These are phyloP conservation scores for Pollimyrus isidori DNA, from an alignment of 2,113 vertebrate genomes.

Conservation along the genomic window DNA sequence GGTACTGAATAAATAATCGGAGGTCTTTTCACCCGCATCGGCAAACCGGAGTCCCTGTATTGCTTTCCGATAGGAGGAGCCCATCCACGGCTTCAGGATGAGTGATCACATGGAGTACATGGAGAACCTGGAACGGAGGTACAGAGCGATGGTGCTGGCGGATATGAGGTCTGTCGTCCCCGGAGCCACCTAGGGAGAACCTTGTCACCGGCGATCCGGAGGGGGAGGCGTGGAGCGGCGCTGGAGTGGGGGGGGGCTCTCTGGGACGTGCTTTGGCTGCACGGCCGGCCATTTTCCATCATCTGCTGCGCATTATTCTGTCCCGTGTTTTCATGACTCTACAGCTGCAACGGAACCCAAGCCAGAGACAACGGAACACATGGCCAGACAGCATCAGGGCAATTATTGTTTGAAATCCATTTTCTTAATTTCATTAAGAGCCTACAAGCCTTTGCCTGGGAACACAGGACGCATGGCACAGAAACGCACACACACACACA, in stretches of 20 bases:
- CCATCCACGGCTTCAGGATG: conserved; percentile 76
- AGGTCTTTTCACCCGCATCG: too few relatives aligned
- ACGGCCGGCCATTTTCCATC: not conserved
- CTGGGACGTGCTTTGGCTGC: not conserved
- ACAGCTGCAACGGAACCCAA: not conserved
- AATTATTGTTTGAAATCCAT: not conserved
- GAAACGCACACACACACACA: not conserved
- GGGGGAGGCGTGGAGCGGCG: too few relatives aligned
- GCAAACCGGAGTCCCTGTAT: not conserved
- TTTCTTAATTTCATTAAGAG: not conserved
- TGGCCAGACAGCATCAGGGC: not conserved
- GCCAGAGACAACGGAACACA: too few relatives aligned
- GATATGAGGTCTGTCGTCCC: conserved; percentile 70
- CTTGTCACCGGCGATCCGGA: not conserved
- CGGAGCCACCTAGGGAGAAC: conserved; percentile 41
- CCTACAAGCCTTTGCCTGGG: not conserved
- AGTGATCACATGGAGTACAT: conserved; percentile 79
- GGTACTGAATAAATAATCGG: not conserved
- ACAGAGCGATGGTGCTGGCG: conserved; percentile 69
- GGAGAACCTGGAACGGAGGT: conserved; percentile 69
- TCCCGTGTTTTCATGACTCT: not conserved
- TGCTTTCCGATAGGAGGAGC: conserved; percentile 74
- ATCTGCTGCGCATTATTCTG: not conserved
- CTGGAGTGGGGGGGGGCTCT: not conserved
- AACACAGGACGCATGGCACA: not conserved